These are phyloP conservation scores for Callorhinus ursinus DNA, from an alignment of 2,113 vertebrate genomes.

Conservation along the genomic window DNA sequence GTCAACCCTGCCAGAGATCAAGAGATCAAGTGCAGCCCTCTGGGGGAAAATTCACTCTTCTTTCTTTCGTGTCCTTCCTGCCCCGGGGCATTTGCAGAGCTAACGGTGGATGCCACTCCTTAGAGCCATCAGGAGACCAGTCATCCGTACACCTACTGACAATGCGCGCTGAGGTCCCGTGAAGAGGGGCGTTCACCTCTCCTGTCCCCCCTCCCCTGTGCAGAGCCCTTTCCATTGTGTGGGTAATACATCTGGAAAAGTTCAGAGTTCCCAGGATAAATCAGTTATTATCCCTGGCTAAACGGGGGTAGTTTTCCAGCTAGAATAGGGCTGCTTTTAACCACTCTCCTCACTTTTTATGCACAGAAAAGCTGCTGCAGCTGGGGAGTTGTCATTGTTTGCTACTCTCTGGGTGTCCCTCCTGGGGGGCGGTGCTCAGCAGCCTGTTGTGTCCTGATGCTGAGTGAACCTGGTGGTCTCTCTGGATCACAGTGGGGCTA, in stretches of 20 bases:
- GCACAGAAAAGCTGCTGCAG: neutral
- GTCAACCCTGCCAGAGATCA: neutral
- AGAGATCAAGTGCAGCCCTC: neutral
- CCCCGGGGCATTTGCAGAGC: neutral
- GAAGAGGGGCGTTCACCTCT: neutral
- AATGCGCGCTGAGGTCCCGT: rapidly evolving
- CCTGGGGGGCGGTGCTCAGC: neutral
- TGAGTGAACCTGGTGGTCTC: neutral
- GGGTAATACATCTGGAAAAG: neutral
- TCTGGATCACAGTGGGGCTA: neutral
- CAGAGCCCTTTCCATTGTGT: neutral
- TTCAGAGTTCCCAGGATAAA: neutral
- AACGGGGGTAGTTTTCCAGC: neutral
- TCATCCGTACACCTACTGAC: rapidly evolving
- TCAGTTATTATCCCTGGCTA: neutral
- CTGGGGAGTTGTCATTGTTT: neutral
- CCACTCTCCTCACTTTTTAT: rapidly evolving
- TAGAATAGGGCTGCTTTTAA: rapidly evolving
- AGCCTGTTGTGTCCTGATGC: neutral
- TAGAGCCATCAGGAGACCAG: neutral
- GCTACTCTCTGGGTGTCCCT: neutral
- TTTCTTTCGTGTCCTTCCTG: neutral
- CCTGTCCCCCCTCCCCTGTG: neutral
- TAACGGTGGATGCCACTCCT: too few relatives aligned
- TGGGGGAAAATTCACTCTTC: neutral